phyloP scores from a whole-genome alignment of 2,888 invertebrate genomes.

The Chrysolina oricalcia region DNA sequence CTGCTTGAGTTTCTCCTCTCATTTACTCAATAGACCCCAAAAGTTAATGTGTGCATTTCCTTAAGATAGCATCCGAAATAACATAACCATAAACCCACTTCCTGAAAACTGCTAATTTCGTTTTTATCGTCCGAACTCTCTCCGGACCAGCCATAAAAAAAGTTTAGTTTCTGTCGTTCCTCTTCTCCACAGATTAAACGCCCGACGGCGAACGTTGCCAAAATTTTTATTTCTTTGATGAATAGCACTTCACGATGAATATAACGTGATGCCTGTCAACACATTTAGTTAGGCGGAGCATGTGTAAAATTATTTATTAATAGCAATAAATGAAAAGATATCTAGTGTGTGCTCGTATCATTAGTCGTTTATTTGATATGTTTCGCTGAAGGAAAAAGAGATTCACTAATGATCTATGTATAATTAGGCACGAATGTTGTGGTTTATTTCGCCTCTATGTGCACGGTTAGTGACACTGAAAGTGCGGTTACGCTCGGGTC shows the following conservation, averaged over 20 bases:
- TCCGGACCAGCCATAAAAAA: conserved; percentile 35
- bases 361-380: conserved; percentile 50
- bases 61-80: conserved; percentile 46
- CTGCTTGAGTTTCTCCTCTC: neutral
- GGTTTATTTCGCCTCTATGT: conserved; percentile 14
- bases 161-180: conserved; percentile 41
- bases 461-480: conserved; percentile 18
- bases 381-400: conserved; percentile 35
- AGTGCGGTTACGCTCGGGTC: conserved; percentile 9
- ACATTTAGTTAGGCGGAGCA: conserved; percentile 44
- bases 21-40: conserved; percentile 28
- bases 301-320: conserved; percentile 53
- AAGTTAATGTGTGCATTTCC: conserved; percentile 42
- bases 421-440: conserved; percentile 40
- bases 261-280: conserved; percentile 49
- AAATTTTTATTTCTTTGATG: conserved; percentile 40
- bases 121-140: conserved; percentile 48
- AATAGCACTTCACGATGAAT: conserved; percentile 39
- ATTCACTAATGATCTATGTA: conserved; percentile 45
- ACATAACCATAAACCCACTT: conserved; percentile 55
- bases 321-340: conserved; percentile 51
- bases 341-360: conserved; percentile 42
- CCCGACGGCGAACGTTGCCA: conserved; percentile 37
- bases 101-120: conserved; percentile 44
- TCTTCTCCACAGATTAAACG: conserved; percentile 32